phyloP scores from a whole-genome alignment of 2,797 vertebrate species.

The Amblyopsis hoosieri region DNA sequence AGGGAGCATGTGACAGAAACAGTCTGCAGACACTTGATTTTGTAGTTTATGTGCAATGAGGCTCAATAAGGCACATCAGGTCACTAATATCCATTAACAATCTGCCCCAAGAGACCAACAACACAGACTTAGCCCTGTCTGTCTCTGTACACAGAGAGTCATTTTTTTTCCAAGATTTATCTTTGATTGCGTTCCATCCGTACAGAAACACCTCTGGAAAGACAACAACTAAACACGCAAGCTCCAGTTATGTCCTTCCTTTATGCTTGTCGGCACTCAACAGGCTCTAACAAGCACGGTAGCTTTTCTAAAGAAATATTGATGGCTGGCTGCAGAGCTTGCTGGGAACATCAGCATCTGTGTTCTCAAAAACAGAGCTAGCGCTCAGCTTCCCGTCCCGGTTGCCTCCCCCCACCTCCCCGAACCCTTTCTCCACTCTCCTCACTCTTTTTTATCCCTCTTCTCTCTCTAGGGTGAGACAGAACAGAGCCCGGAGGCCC shows the following conservation, averaged over 20 bases:
- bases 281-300: constrained; percentile 11
- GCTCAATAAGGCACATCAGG: not conserved
- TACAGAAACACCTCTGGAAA: too few species aligned
- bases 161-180: too few species aligned
- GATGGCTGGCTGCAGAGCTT: constrained; percentile 9
- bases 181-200: too few species aligned
- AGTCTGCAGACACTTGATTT: not conserved
- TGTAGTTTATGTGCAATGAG: not conserved
- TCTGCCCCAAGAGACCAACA: not conserved
- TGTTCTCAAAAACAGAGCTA: constrained; percentile 23
- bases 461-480: constrained; percentile 8
- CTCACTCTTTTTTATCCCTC: constrained; percentile 1
- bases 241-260: constrained; percentile 2
- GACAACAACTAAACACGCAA: not conserved
- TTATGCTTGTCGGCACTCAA: constrained; percentile 4
- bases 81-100: not conserved
- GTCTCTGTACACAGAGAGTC: too few species aligned
- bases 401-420: too few species aligned
- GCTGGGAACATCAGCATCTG: constrained; percentile 20
- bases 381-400: not conserved
- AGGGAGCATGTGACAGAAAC: not conserved
- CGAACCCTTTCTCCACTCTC: not conserved
- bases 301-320: constrained; percentile 24
- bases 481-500: constrained; percentile 10
- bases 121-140: not conserved